phyloP scores from a whole-genome alignment of 2,888 invertebrate species.

The Heteromyza rotundicornis region DNA sequence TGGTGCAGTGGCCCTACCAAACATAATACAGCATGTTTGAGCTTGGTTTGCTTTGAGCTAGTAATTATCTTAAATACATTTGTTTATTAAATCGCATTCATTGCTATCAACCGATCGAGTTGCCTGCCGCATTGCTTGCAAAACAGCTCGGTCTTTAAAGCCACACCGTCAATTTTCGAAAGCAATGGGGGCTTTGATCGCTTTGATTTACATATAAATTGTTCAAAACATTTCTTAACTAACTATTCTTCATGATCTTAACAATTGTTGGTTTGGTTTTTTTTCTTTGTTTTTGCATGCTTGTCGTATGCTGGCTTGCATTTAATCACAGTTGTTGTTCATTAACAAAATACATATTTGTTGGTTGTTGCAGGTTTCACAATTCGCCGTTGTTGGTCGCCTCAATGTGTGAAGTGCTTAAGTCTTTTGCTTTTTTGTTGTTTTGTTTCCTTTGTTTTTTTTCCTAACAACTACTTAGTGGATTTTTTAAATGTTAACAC shows the following conservation, averaged over 20 bases:
- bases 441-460: background rate
- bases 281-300: slow-evolving; percentile 21
- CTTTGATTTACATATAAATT: background rate
- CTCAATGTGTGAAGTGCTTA: slow-evolving; percentile 47
- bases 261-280: slow-evolving; percentile 46
- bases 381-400: slow-evolving; percentile 25
- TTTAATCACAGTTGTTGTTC: slow-evolving; percentile 34
- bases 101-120: no score
- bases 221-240: background rate
- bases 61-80: slow-evolving; percentile 2
- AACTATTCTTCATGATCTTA: background rate
- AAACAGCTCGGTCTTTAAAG: no score
- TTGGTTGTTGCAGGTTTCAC: slow-evolving; percentile 34
- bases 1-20: background rate
- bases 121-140: no score
- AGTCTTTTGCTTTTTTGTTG: slow-evolving; percentile 41
- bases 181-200: no score
- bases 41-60: slow-evolving; percentile 24
- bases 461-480: no score
- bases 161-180: no score
- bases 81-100: no score
- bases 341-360: slow-evolving; percentile 20
- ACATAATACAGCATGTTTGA: slow-evolving; percentile 18
- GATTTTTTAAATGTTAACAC: no score
- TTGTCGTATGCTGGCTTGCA: slow-evolving; percentile 37